Conservation (phyloP, 2,797 vertebrate genomes). For the Falco rusticolus region DNA sequence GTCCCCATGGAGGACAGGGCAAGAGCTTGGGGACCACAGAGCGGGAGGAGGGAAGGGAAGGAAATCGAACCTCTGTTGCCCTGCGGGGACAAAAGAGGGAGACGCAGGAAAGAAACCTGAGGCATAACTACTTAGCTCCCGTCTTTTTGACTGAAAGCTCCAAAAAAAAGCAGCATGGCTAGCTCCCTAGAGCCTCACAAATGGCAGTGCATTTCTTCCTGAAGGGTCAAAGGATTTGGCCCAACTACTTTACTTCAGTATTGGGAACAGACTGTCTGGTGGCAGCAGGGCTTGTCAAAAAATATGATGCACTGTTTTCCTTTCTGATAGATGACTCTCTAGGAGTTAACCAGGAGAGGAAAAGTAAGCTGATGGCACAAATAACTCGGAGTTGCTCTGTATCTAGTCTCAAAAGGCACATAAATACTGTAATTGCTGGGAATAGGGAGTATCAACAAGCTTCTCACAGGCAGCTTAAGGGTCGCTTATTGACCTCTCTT, state of each 20-base stretch:
- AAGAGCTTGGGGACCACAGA: background rate
- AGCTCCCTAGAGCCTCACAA: background rate
- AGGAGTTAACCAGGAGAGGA: background rate
- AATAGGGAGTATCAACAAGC: background rate
- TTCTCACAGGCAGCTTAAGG: background rate
- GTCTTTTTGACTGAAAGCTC: background rate
- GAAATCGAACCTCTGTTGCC: background rate
- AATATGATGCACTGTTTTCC: background rate
- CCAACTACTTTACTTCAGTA: background rate
- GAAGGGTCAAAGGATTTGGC: background rate
- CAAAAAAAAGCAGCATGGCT: background rate
- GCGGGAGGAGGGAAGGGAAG: background rate
- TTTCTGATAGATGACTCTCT: background rate
- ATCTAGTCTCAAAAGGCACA: background rate
- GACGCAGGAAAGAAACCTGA: background rate
- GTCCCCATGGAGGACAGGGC: background rate
- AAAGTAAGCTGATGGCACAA: background rate
- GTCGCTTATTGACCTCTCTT: background rate
- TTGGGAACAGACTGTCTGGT: background rate
- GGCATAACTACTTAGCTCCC: background rate
- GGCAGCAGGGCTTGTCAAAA: background rate
- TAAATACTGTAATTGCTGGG: background rate
- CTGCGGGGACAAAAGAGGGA: background rate
- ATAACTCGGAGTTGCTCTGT: background rate
- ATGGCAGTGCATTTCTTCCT: background rate